Evolutionary conservation across 2,888 invertebrate genomes (phyloP), one percentile per base, ranked within the genome.

Genomic region (Caenorhabditis sp.): DNA sequence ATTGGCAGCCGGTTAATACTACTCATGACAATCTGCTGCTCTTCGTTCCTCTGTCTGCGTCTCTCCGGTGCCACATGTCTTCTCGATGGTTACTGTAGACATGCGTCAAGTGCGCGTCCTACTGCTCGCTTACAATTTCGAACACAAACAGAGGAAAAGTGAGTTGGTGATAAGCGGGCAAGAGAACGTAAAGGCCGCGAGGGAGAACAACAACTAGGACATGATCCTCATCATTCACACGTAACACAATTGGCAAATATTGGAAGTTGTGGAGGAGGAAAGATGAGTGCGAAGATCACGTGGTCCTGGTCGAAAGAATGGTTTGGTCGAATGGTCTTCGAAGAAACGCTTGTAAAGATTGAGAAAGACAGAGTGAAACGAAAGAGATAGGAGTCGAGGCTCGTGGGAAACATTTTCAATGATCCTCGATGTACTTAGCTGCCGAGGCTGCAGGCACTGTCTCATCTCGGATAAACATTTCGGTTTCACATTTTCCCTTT

Each of bases 31-130:
- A 69, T 60, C 62, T 28, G 37, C 55, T 55, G 64, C 67, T 65
- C 37, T 22, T 64, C 56, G 47, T 60, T 28, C 26, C 18, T 1
- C 13, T n/a, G 18, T 40, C 67, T 76, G 67, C 44, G 67, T 67
- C 67, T 68, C 76, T 44, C 18, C 32, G 24, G 13, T 50, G 18
- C 13, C 15, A 11, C 51, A 50, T 28, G 32, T 37, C 58, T 28
- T 60, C 37, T 64, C 60, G 4, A 2, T 9, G 44, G 65, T 64
- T 74, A 76, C 76, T 65, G 76, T 76, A 76, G 67, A 65, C 56
- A 74, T 62, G 76, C 76, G 76, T 76, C 76, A 76, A 76, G 76
- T 76, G 67, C 67, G 53, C 65, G 40, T 37, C 40, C 40, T 47
- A 61, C 61, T 61, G 65, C 74, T 74, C 74, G 74, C 65, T 72